A percentile compares a stretch with the other conserved stretches of the same genome.
Conservation (phyloP, 2,888 invertebrate genomes). For the Sussaba pulchella region DNA sequence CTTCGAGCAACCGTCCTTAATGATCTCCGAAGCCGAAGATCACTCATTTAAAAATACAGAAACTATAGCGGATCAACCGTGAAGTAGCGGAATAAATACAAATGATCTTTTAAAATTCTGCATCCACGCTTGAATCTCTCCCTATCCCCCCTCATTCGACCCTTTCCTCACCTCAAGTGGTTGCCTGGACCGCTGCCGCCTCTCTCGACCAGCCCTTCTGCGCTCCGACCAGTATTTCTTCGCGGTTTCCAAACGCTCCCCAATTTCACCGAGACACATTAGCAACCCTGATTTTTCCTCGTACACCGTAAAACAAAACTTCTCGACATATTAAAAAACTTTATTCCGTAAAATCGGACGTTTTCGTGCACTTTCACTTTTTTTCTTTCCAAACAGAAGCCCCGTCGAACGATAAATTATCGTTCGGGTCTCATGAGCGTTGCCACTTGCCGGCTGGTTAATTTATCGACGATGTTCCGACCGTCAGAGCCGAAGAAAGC, state of each 20-base stretch:
- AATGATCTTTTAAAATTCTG: constrained; percentile 35
- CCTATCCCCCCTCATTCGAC: no score
- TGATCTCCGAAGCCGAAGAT: neutral
- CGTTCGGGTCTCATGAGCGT: neutral
- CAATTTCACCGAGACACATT: constrained; percentile 59
- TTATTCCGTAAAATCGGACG: neutral
- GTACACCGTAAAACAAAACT: constrained; percentile 16
- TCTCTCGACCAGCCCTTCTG: constrained; percentile 36
- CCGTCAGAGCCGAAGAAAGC: constrained; percentile 19
- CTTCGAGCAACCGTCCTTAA: neutral
- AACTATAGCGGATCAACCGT: neutral
- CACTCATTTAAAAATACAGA: no score
- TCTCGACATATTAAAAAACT: constrained; percentile 18
- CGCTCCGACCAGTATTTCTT: constrained; percentile 38
- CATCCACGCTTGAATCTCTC: neutral
- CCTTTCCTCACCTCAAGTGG: constrained; percentile 49
- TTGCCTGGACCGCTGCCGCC: constrained; percentile 21
- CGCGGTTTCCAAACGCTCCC: constrained; percentile 47
- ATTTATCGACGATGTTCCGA: constrained; percentile 16
- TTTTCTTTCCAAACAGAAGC: neutral
- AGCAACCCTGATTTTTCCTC: constrained; percentile 16
- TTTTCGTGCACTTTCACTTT: constrained; percentile 53
- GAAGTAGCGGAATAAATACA: constrained; percentile 21
- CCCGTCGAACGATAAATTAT: constrained; percentile 30
- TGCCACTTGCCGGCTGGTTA: neutral